Evolutionary conservation across 1,140 invertebrate species (phyloP).

Genomic region (Lordiphosa collinella): DNA sequence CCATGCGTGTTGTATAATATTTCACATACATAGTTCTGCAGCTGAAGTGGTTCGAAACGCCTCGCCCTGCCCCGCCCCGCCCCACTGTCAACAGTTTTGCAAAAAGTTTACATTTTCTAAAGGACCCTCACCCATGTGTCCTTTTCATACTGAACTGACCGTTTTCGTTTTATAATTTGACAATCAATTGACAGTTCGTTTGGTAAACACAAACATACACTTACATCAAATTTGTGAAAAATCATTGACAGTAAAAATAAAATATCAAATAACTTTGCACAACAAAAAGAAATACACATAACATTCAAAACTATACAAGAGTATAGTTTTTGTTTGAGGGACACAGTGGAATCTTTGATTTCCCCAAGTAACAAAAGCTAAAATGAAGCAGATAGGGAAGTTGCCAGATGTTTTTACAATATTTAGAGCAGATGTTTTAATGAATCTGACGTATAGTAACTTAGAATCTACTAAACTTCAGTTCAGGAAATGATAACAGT

Average conservation of each 20-base stretch:
- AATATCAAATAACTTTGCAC: constrained; percentile 65
- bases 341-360: no score
- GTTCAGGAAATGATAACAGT: no score
- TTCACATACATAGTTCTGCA: constrained; percentile 68
- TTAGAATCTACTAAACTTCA: no score
- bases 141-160: constrained; percentile 27
- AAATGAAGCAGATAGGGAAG: no score
- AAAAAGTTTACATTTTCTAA: constrained; percentile 62
- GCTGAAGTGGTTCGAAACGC: constrained; percentile 48
- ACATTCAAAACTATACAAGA: constrained; percentile 21
- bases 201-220: constrained; percentile 46
- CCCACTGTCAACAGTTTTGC: constrained; percentile 38
- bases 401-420: no score
- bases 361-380: no score
- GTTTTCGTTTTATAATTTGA: constrained; percentile 70
- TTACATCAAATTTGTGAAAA: constrained; percentile 56
- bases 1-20: constrained; percentile 65
- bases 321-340: constrained; percentile 14
- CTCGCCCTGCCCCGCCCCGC: not conserved
- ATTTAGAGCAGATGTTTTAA: no score
- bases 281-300: constrained; percentile 4
- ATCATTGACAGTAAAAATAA: constrained; percentile 59
- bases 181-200: constrained; percentile 76
- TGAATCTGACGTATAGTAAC: no score
- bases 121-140: constrained; percentile 31